Base-by-base conservation (phyloP, 2,888 invertebrate species). In the Cancer borealis region DNA sequence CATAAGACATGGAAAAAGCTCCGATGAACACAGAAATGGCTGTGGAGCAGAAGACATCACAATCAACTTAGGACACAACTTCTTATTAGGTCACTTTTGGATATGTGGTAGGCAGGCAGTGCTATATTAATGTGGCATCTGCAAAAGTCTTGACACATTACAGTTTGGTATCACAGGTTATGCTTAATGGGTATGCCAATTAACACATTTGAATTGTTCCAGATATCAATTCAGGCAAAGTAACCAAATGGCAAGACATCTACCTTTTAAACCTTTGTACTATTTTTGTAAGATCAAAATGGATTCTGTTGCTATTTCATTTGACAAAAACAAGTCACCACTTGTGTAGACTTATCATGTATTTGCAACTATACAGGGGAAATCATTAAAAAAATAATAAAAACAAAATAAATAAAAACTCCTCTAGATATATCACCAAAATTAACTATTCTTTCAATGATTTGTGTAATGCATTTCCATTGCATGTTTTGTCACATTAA, bases 21-120 rank as follows among this genome's bases (percentile, higher is more conserved):
- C 96, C 96, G 26, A 95, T 79, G 30, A 96, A 95, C 46, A 96
- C 93, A 47, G 94, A 91, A n/a, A 96, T 8, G 94, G 96, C 96
- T 96, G 95, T 14, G 92, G 84, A 45, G 89, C 54, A 94, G 87
- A 49, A 84, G 47, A 92, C 10, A 92, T 73, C 39, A 26, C 73
- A 73, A 92, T 54, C 14, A 90, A 12, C 39, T 60, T 6, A 46
- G 3, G 60, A 17, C n/a, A n/a, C 26, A 39, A 8, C 17, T 60
- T 73, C 5, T 73, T 46, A 17, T 21, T 12, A 0, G 92, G 26
- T 5, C 12, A 46, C 10, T 39, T 17, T 5, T 14, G 39, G 66
- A 73, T 39, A 39, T 60, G 92, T 54, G n/a, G 39, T 54, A 26
- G 45, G 45, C 30, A 60, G 60, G 21, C 60, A 17, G 60, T 60